A percentile compares a stretch with the other conserved stretches of the same genome.
Conservation (phyloP, 2,888 invertebrate species). For the Ctena decussata region DNA sequence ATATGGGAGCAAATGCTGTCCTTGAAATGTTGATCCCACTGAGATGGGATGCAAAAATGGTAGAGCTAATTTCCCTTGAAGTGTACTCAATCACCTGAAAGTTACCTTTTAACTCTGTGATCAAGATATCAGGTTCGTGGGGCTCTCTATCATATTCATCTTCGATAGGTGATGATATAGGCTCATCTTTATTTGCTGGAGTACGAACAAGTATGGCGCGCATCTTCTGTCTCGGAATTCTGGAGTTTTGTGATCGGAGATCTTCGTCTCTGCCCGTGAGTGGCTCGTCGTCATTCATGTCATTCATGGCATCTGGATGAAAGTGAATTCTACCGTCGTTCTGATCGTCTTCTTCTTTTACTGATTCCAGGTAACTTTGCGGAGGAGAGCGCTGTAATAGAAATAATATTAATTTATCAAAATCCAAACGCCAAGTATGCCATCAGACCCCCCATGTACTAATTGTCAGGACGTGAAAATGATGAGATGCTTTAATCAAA, state of each 20-base stretch:
- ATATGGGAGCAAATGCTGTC: too few relatives aligned
- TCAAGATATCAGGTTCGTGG: slow-evolving; percentile 64
- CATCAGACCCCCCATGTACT: too few relatives aligned
- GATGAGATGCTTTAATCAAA: too few relatives aligned
- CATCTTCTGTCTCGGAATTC: slow-evolving; percentile 64
- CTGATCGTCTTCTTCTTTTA: slow-evolving; percentile 33
- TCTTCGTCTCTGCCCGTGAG: slow-evolving; percentile 16
- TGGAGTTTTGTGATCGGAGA: slow-evolving; percentile 34
- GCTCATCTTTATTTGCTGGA: slow-evolving; percentile 63
- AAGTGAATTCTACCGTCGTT: slow-evolving; percentile 19
- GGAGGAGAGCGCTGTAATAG: slow-evolving; percentile 10
- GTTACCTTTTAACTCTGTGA: slow-evolving; percentile 70
- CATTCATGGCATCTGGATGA: slow-evolving; percentile 28
- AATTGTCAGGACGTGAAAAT: too few relatives aligned
- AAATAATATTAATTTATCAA: not conserved
- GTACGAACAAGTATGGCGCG: slow-evolving; percentile 70
- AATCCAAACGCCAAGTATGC: too few relatives aligned
- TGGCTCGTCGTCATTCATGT: slow-evolving; percentile 44
- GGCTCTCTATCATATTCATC: slow-evolving; percentile 30
- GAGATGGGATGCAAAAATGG: too few relatives aligned
- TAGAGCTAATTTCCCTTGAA: too few relatives aligned
- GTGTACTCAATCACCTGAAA: too few relatives aligned
- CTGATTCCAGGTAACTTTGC: slow-evolving; percentile 47
- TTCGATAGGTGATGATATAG: slow-evolving; percentile 25
- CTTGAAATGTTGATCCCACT: too few relatives aligned